Conservation (phyloP, 2,113 vertebrate species). For the Microtus ochrogaster region DNA sequence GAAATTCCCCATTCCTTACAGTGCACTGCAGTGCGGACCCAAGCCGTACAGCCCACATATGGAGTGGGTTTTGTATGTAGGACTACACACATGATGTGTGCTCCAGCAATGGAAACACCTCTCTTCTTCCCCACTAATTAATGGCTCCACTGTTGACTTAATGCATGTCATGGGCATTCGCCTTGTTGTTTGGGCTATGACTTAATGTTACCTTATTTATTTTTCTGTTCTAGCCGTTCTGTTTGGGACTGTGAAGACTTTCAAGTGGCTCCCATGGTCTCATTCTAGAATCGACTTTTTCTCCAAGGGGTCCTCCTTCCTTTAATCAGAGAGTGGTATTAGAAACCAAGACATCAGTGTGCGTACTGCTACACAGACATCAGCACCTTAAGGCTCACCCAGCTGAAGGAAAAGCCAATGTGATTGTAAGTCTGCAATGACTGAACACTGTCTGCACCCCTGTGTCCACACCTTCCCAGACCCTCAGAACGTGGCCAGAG, state of each 20-base stretch:
- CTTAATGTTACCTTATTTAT: not conserved
- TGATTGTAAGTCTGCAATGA: not conserved
- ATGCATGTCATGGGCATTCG: not conserved
- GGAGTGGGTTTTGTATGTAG: not conserved
- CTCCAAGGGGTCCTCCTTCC: not conserved
- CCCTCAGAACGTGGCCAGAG: not conserved
- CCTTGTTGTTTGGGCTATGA: not conserved
- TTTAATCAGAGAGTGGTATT: not conserved
- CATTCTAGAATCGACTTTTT: not conserved
- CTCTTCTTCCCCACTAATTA: not conserved
- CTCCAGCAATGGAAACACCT: not conserved
- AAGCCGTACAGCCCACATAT: not conserved
- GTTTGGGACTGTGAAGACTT: not conserved
- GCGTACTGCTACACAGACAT: not conserved
- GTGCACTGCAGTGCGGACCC: not conserved
- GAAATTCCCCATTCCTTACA: not conserved
- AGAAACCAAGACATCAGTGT: constrained; percentile 19
- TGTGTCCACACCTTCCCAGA: not conserved
- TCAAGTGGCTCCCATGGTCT: not conserved
- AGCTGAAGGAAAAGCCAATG: not conserved
- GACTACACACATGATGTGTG: not conserved
- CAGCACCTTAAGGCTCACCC: not conserved
- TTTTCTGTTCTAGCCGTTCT: not conserved
- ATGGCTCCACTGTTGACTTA: not conserved
- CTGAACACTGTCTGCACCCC: not conserved